Evolutionary conservation across 2,888 invertebrate genomes (phyloP).

Genomic region (Nymphalis polychloros): DNA sequence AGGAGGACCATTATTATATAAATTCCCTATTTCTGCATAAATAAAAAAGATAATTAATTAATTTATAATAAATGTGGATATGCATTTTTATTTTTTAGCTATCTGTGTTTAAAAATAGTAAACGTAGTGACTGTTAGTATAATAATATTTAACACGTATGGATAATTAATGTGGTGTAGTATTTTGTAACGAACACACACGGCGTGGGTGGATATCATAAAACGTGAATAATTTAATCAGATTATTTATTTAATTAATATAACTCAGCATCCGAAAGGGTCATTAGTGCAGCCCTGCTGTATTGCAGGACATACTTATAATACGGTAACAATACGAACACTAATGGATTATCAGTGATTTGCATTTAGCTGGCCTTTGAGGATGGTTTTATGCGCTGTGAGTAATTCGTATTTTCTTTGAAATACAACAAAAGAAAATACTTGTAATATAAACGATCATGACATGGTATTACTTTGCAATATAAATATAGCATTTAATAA

Average conservation of each 20-base stretch:
- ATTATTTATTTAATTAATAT: conserved; percentile 37
- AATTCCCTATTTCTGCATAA: no score
- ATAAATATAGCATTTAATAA: no score
- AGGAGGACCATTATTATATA: no score
- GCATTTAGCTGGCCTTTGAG: conserved; percentile 73
- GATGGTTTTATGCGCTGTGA: conserved; percentile 50
- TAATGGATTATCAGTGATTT: conserved; percentile 82
- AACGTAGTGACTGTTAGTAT: no score
- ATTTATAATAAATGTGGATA: no score
- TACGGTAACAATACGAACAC: conserved; percentile 50
- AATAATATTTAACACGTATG: no score
- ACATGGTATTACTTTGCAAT: no score
- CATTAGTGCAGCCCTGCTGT: conserved; percentile 38
- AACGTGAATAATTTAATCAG: conserved; percentile 17
- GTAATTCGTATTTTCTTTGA: conserved; percentile 7
- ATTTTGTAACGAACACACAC: not conserved
- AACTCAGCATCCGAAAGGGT: conserved; percentile 35
- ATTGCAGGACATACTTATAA: conserved; percentile 29
- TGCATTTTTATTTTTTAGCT: no score
- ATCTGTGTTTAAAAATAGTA: no score
- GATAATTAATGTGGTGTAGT: no score
- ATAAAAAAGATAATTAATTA: no score
- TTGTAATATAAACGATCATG: not conserved
- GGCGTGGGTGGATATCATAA: not conserved
- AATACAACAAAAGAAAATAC: not conserved